Evolutionary conservation across 2,888 invertebrate species (phyloP), one percentile per base, ranked within the genome.

Genomic region (Eupithecia tripunctaria): DNA sequence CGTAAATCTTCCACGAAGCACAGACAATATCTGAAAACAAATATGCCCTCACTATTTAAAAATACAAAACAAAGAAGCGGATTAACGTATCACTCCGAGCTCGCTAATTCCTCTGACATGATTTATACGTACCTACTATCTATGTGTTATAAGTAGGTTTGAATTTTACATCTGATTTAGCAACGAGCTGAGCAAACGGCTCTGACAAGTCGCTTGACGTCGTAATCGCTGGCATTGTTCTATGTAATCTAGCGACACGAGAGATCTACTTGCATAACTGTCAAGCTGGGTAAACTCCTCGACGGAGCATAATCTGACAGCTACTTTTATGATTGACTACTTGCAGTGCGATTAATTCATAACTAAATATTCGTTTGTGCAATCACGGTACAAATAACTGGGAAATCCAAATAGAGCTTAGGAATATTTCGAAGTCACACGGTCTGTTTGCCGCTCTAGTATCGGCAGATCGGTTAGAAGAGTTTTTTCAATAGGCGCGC

Each of bases 21-120:
- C 87, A 88, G 88, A 91, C 91, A 86, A 93, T 93, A 94, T 93
- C 94, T 93, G 87, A 92, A 90, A 93, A 81, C 91, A 94, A 94
- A 94, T 93, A 94, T 92, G 92, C 90, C 89, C 89, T 89, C 89
- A 93, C 93, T 92, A 93, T 94, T 92, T 92, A 93, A 93, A 92
- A 93, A 92, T 91, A 92, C 86, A 91, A 93, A 93, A 93, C 92
- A 93, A 92, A 93, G 93, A 93, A 83, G 85, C 88, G 88, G 94
- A 94, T 94, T 94, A 93, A 92, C 86, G 93, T 91, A 93, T 94
- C 94, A 93, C 90, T 88, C 86, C 83, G 77, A 83, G 82, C 71
- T 84, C 84, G 86, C 82, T 93, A 91, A 92, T 89, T 85, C 91
- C 86, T 82, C 82, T 91, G 93, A 93, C 94, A 90, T 92, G 91